These are phyloP conservation scores for Schrankia costaestrigalis DNA, from an alignment of 2,888 invertebrate species.

Conservation along the genomic window DNA sequence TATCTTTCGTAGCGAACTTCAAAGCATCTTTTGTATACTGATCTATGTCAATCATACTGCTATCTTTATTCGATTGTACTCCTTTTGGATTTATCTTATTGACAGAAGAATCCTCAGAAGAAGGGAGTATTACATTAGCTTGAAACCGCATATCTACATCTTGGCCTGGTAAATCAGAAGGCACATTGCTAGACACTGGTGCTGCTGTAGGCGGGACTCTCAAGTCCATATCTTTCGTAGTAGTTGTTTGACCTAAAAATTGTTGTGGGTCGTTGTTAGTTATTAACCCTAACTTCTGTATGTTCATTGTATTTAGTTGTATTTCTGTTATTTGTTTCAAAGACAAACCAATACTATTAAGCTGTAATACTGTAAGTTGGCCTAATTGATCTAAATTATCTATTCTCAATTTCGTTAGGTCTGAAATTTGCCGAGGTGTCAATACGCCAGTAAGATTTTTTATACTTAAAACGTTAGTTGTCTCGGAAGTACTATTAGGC, in stretches of 20 bases:
- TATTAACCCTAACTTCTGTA: constrained; percentile 77
- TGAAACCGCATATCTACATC: constrained; percentile 77
- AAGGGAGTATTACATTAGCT: constrained; percentile 37
- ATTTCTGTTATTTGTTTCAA: constrained; percentile 82
- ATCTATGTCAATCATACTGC: constrained; percentile 68
- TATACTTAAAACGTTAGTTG: constrained; percentile 73
- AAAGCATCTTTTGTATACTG: constrained; percentile 78
- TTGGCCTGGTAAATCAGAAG: constrained; percentile 64
- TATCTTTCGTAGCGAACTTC: constrained; percentile 73
- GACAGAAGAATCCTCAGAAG: constrained; percentile 38
- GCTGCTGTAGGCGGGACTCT: constrained; percentile 61
- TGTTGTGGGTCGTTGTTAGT: constrained; percentile 51
- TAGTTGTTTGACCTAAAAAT: constrained; percentile 41
- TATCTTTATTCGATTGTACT: constrained; percentile 51
- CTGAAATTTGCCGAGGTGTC: constrained; percentile 79
- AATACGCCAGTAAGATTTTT: constrained; percentile 81
- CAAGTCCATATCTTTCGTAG: constrained; percentile 70
- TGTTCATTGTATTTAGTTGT: constrained; percentile 81
- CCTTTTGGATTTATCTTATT: constrained; percentile 42
- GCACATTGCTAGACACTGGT: constrained; percentile 43
- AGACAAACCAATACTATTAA: constrained; percentile 82
- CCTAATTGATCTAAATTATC: constrained; percentile 82
- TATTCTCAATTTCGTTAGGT: constrained; percentile 81
- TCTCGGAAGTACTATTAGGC: constrained; percentile 47
- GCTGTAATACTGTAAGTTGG: constrained; percentile 81